Base-by-base conservation (phyloP, 2,797 vertebrate species). In the Rhyacichthys aspro region DNA sequence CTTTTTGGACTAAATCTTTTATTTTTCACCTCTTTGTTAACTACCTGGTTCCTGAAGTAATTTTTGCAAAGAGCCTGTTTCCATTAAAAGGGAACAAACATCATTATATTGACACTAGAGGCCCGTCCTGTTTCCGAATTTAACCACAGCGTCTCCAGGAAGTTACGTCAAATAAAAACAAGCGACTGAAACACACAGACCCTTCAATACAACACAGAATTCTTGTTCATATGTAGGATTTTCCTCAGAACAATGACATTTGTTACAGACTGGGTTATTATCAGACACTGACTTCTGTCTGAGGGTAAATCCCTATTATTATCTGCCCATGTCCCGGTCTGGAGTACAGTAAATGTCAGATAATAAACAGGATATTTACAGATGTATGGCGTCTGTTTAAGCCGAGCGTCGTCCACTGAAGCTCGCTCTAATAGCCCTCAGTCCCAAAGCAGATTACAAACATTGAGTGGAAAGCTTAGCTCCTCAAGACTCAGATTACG, bases 401-500 rank as follows among this genome's bases (percentile, higher is more conserved):
- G 61, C 72, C 60, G 55, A 55, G 44, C 11, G 54, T 57, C 18
- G 56, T 64, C 57, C 48, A 58, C 59, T 55, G 47, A 63, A 63
- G 74, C 69, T 79, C 66, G 7, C 59, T 54, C 69, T 72, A 71
- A 74, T 63, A 76, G 67, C 69, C 44, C 23, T 58, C 63, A 65
- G 74, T 78, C 57, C 72, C 54, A 76, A 78, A 84, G 81, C 64
- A 82, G 82, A 79, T 86, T 84, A 82, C 49, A 38, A 52, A 55
- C 72, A n/a, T n/a, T n/a, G n/a, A n/a, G n/a, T n/a, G n/a, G 67
- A 65, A 43, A 63, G 72, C 74, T 86, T 68, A 79, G 73, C 74
- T 55, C 23, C 70, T 67, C 58, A 42, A 66, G 50, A 58, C 55
- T 63, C 11, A 78, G 72, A 81, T 80, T 76, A 76, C 61, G 47